Conservation (phyloP, 2,888 invertebrate species). For the Drosophila aldrichi region DNA sequence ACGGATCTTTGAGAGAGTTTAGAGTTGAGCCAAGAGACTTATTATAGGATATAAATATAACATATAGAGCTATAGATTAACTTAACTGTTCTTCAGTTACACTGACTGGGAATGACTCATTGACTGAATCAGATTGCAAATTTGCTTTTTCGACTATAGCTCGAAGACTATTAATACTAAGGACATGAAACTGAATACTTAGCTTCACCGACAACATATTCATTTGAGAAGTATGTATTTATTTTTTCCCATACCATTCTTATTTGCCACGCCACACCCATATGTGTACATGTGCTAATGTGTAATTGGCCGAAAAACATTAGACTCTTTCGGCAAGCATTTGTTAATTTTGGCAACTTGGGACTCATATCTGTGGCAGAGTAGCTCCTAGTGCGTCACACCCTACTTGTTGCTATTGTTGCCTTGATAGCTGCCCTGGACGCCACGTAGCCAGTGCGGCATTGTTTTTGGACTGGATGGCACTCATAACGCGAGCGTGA, state of each 20-base stretch:
- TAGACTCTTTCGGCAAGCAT: neutral
- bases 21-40: no score
- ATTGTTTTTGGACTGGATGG: slow-evolving; percentile 38
- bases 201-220: neutral
- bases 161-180: neutral
- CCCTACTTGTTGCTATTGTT: slow-evolving; percentile 23
- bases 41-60: no score
- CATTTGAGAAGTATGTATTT: neutral
- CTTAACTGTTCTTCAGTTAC: no score
- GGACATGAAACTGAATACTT: neutral
- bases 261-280: neutral
- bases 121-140: neutral
- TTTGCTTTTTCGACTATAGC: neutral
- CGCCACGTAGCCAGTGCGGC: slow-evolving; percentile 49
- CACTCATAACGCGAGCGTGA: slow-evolving; percentile 38
- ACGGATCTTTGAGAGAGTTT: neutral
- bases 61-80: neutral
- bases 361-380: neutral
- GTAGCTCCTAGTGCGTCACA: slow-evolving; percentile 1
- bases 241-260: neutral
- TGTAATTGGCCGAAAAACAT: no score
- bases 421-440: slow-evolving; percentile 29
- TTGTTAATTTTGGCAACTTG: neutral
- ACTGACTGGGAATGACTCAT: no score
- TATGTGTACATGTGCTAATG: no score